Evolutionary conservation across 2,113 vertebrate species (phyloP).

Genomic region (Apteryx owenii): DNA sequence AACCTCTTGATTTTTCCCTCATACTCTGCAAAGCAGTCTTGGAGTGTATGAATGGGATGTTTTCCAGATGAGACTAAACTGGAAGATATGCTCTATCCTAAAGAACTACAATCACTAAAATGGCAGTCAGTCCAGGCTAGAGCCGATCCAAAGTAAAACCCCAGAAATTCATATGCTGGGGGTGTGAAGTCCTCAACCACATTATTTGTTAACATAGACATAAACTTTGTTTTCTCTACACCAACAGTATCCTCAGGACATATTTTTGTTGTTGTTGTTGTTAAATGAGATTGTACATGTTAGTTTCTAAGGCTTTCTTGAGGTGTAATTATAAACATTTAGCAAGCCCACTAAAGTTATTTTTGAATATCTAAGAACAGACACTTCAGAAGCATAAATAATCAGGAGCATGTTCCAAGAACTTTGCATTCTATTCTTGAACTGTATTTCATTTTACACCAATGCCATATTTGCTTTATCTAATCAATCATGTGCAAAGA

Average conservation of each 20-base stretch:
- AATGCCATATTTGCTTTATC: background rate
- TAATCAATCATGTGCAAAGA: background rate
- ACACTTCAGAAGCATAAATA: background rate
- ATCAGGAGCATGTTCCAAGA: background rate
- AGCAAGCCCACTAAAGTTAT: background rate
- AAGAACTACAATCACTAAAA: background rate
- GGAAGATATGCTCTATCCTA: background rate
- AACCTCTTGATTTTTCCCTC: background rate
- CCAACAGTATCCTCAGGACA: background rate
- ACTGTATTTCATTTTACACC: background rate
- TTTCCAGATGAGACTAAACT: background rate
- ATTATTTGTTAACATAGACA: background rate
- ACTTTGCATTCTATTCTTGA: background rate
- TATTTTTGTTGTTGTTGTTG: background rate
- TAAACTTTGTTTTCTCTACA: background rate
- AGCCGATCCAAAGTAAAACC: background rate
- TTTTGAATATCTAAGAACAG: background rate
- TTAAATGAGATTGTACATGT: background rate
- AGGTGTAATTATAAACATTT: background rate
- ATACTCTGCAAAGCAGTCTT: background rate
- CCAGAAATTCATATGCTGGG: background rate
- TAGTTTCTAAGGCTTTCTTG: background rate
- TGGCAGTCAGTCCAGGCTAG: background rate
- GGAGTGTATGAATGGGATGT: background rate
- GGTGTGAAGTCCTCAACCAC: background rate